These are phyloP conservation scores for Rhizoglyphus robini DNA, from an alignment of 1,140 invertebrate genomes.

Conservation along the genomic window DNA sequence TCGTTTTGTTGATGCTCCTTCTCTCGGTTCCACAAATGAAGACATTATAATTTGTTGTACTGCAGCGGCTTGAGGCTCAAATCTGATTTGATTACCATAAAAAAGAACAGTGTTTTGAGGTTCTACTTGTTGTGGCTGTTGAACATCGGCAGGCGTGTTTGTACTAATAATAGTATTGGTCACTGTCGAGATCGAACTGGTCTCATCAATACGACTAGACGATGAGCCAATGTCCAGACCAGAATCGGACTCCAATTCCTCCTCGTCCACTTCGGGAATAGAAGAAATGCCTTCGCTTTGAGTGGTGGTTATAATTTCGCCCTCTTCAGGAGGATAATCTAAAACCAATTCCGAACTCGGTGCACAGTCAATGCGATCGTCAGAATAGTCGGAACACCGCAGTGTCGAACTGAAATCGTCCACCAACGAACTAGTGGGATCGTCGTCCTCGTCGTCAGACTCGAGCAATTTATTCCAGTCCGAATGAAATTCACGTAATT, in stretches of 20 bases:
- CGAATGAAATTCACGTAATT: not conserved
- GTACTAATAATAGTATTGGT: no score
- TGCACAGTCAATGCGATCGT: not conserved
- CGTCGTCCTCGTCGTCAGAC: not conserved
- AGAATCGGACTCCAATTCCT: not conserved
- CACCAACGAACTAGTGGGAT: not conserved
- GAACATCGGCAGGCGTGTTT: no score
- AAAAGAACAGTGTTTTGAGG: no score
- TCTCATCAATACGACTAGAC: constrained; percentile 1
- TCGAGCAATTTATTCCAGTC: constrained; percentile 11
- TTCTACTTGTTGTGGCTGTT: no score
- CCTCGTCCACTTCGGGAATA: not conserved
- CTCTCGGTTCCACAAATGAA: not conserved
- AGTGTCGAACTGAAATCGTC: constrained; percentile 8
- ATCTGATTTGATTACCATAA: no score
- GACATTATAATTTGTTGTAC: no score
- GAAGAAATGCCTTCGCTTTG: not conserved
- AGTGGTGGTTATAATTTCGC: not conserved
- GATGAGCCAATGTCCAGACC: constrained; percentile 7
- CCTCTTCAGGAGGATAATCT: not conserved
- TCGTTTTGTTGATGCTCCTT: not conserved
- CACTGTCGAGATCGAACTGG: no score
- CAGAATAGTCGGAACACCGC: not conserved
- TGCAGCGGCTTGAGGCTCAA: no score
- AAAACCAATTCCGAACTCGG: not conserved